Evolutionary conservation across 1,140 invertebrate species (phyloP), one percentile per base, ranked within the genome.

Genomic region (Macrotrachela quadricornifera): DNA sequence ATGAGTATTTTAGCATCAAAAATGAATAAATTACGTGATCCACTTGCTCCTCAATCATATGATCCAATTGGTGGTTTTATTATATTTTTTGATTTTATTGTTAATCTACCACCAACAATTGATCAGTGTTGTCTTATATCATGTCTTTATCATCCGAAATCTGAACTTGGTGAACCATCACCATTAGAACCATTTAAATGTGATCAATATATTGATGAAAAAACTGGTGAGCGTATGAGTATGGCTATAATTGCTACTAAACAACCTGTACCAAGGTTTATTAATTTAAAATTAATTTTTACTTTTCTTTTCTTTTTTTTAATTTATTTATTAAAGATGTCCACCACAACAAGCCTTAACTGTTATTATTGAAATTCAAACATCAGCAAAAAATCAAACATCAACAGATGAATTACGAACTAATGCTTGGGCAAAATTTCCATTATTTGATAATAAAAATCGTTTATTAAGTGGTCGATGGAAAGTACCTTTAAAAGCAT

Each of bases 241-340:
- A 62, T 63, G 51, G 67, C 66, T 52, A 56, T 69, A 10, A 62
- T 69, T 49, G 65, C 65, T 12, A 63, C 64, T 3, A 61, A 64
- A 51, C 67, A 69, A 51, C 61, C 67, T 38, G 63, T 67, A 1
- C 63, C 67, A 44, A 67, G 8, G 21, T 30, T 30, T 30, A 8
- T 30, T 4, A 30, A n/a, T n/a, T n/a, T n/a, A n/a, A n/a, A n/a
- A n/a, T n/a, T n/a, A n/a, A n/a, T n/a, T n/a, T n/a, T n/a, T n/a
- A n/a, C n/a, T n/a, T n/a, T n/a, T n/a, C n/a, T n/a, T n/a, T n/a
- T n/a, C n/a, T 4, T 30, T 30, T 30, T 8, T 30, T 30, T 30
- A 8, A 30, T 30, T 30, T 8, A 4, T 30, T 30, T 30, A 30
- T 8, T 30, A 30, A 30, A 67, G 66, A 49, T 68, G 66, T 60